Evolutionary conservation across 1,140 invertebrate species (phyloP).

Genomic region (Cardiocondyla obscurior): DNA sequence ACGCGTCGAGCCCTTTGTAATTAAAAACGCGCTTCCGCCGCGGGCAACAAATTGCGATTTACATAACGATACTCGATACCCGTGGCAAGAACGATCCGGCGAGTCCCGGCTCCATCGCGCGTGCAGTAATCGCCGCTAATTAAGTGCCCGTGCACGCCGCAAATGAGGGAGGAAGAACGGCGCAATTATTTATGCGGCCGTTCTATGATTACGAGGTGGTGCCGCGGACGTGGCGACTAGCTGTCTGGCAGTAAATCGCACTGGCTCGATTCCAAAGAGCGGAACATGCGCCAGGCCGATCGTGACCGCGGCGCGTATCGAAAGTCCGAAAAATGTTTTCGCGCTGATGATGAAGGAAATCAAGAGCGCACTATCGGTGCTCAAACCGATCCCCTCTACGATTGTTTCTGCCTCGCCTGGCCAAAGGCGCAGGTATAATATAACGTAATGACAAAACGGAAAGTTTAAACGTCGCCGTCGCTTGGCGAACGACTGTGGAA

Average conservation of each 20-base stretch:
- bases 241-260: conserved; percentile 43
- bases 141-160: background rate
- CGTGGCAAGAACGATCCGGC: background rate
- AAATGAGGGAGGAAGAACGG: conserved; percentile 11
- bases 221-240: conserved; percentile 45
- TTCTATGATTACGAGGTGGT: conserved; percentile 37
- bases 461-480: background rate
- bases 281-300: conserved; percentile 1
- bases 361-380: background rate
- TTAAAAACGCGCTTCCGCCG: background rate
- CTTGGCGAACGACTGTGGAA: conserved; percentile 15
- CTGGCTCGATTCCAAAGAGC: conserved; percentile 51
- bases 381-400: background rate
- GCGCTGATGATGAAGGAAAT: background rate
- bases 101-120: background rate
- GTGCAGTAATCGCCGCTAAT: conserved; percentile 20
- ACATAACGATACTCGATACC: background rate
- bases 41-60: conserved; percentile 7
- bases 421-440: background rate
- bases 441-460: background rate
- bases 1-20: background rate
- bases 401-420: background rate
- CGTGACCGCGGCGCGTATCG: background rate
- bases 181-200: conserved; percentile 38
- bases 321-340: conserved; percentile 31